Conservation (phyloP, 2,888 invertebrate genomes). For the Gymnosoma rotundatum region DNA sequence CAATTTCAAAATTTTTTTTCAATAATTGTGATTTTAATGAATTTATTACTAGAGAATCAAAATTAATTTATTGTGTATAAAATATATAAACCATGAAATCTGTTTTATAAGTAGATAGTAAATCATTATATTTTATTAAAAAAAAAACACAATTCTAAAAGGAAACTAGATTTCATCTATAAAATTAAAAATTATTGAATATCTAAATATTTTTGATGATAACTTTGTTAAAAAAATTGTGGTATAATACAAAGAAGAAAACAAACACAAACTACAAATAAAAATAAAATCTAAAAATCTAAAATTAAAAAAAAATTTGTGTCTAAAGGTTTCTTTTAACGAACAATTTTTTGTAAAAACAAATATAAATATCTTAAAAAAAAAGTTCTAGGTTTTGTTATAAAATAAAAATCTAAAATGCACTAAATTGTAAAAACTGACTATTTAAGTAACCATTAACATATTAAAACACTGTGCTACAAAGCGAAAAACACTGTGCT, state of each 20-base stretch:
- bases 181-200: too few relatives aligned
- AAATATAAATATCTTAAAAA: background rate
- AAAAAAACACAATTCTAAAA: background rate
- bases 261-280: background rate
- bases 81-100: too few relatives aligned
- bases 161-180: background rate
- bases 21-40: background rate
- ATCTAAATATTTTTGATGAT: too few relatives aligned
- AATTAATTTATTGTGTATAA: too few relatives aligned
- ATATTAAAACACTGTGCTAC: too few relatives aligned
- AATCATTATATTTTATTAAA: too few relatives aligned
- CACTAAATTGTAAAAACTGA: background rate
- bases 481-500: too few relatives aligned
- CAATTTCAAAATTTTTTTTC: background rate
- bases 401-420: background rate
- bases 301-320: conserved; percentile 34
- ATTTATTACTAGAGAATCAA: too few relatives aligned
- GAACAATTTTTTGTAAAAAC: conserved; percentile 14
- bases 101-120: too few relatives aligned
- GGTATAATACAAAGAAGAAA: too few relatives aligned
- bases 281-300: background rate
- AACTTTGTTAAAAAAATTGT: too few relatives aligned
- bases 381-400: background rate
- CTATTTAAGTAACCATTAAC: background rate
- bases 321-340: conserved; percentile 53